Evolutionary conservation across 2,113 vertebrate genomes (phyloP).

Genomic region (Carollia perspicillata): DNA sequence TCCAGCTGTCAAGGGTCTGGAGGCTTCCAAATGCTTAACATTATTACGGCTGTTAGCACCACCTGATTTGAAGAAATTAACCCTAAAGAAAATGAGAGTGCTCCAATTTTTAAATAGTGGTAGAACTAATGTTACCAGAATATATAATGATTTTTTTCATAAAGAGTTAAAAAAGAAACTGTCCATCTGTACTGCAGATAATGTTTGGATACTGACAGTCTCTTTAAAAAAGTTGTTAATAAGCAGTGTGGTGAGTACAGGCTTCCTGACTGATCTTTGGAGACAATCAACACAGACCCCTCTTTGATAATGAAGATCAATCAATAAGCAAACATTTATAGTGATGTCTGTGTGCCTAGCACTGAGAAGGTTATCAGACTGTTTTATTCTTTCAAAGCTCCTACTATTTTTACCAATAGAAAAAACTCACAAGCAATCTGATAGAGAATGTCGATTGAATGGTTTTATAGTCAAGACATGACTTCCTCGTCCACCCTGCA

Average conservation of each 20-base stretch:
- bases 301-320: neutral
- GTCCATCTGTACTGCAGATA: neutral
- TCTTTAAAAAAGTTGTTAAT: neutral
- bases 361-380: neutral
- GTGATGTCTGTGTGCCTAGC: neutral
- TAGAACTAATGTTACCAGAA: neutral
- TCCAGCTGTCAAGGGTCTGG: neutral
- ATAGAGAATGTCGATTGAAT: neutral
- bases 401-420: neutral
- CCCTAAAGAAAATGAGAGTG: neutral
- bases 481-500: neutral
- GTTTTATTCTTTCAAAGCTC: neutral
- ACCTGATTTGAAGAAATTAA: neutral
- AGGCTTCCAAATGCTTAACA: neutral
- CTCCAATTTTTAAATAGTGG: neutral
- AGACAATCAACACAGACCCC: neutral
- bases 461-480: neutral
- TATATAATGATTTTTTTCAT: neutral
- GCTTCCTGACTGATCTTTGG: neutral
- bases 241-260: neutral
- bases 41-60: neutral
- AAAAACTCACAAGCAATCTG: neutral
- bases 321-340: neutral
- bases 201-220: neutral
- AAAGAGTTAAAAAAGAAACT: too few species aligned